Evolutionary conservation across 2,888 invertebrate genomes (phyloP).

Genomic region (Andrena chrysosceles): DNA sequence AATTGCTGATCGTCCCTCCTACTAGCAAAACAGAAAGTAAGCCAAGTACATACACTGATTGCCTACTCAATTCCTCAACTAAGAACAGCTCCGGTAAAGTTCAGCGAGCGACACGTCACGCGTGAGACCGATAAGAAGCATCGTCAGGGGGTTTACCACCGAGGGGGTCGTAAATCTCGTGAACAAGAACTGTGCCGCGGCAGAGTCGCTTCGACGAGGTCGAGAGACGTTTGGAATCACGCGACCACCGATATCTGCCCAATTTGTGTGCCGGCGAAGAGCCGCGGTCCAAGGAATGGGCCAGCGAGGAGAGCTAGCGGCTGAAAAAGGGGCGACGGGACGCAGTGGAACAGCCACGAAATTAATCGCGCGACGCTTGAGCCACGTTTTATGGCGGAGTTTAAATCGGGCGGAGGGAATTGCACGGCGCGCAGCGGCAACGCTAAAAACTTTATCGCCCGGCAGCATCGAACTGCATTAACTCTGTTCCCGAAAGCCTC

Average conservation of each 20-base stretch:
- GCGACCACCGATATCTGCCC: neutral
- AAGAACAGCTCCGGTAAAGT: too few species aligned
- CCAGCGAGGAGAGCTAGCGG: neutral
- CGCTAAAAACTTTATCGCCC: constrained; percentile 75
- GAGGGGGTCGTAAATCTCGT: neutral
- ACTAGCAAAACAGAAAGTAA: neutral
- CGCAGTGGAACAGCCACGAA: constrained; percentile 53
- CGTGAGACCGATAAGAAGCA: constrained; percentile 4
- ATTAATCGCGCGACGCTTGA: constrained; percentile 69
- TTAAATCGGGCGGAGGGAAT: constrained; percentile 68
- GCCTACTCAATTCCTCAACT: neutral
- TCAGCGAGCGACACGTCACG: too few species aligned
- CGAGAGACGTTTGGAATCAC: neutral
- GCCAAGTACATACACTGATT: neutral
- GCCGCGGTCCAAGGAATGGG: neutral
- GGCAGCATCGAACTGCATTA: constrained; percentile 72
- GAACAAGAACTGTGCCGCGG: neutral
- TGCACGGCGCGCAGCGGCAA: constrained; percentile 50
- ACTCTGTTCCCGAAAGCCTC: constrained; percentile 59
- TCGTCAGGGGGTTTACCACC: too few species aligned
- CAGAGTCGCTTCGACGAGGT: too few species aligned
- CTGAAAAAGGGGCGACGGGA: constrained; percentile 9
- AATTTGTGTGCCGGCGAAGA: constrained; percentile 15
- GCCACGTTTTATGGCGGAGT: constrained; percentile 56
- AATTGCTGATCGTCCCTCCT: neutral